A percentile compares a stretch with the other conserved stretches of the same genome.
Evolutionary conservation across 2,113 vertebrate species (phyloP).

Genomic region (Origma solitaria): DNA sequence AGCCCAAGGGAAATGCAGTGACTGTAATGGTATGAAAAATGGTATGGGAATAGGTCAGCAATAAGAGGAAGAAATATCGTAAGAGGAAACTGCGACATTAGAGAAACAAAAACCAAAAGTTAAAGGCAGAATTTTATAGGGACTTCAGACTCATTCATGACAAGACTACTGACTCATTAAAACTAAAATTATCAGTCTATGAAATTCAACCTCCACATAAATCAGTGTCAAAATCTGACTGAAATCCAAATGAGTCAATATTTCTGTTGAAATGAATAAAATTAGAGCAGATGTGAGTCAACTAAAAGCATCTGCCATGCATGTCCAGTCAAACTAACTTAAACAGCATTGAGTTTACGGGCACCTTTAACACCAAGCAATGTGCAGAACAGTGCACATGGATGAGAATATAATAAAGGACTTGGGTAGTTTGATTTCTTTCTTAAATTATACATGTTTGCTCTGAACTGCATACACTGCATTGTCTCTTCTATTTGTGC

Average conservation of each 20-base stretch:
- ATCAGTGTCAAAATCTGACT: constrained; percentile 20
- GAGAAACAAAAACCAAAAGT: background rate
- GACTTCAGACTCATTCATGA: background rate
- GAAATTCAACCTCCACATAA: background rate
- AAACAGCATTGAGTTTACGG: background rate
- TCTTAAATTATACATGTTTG: constrained; percentile 9
- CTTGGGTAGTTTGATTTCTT: background rate
- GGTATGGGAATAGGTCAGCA: background rate
- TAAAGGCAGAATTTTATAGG: background rate
- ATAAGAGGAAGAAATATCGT: background rate
- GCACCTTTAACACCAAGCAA: background rate
- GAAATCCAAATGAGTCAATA: constrained; percentile 24
- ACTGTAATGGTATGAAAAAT: background rate
- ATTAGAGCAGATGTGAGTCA: background rate
- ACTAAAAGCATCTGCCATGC: background rate
- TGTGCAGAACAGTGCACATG: background rate
- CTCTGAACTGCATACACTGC: background rate
- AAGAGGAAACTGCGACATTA: background rate
- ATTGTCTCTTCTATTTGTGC: constrained; percentile 22
- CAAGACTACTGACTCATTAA: background rate
- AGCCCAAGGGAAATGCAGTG: background rate
- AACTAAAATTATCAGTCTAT: background rate
- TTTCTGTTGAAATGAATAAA: constrained; percentile 5
- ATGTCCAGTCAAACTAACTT: background rate
- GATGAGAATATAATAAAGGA: background rate